phyloP scores from a whole-genome alignment of 2,113 vertebrate genomes.

The Tragelaphus strepsiceros region DNA sequence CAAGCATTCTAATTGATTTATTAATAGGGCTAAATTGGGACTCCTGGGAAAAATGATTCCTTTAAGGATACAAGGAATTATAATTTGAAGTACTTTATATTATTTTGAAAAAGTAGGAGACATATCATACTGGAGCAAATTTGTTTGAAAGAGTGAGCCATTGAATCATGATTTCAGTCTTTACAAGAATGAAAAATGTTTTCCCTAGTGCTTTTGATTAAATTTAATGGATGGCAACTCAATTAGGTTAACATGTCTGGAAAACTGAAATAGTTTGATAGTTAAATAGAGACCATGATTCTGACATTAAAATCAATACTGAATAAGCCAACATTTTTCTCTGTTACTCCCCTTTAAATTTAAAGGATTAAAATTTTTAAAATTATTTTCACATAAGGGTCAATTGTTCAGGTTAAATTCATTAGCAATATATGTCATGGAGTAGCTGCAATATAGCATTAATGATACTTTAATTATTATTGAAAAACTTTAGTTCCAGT shows the following conservation, averaged over 20 bases:
- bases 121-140: neutral
- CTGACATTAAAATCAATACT: conserved; percentile 58
- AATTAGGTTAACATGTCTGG: conserved; percentile 45
- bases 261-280: conserved; percentile 51
- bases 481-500: neutral
- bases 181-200: conserved; percentile 32
- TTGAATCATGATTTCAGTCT: conserved; percentile 18
- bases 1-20: conserved; percentile 19
- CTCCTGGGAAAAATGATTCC: neutral
- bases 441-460: neutral
- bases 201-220: conserved; percentile 33
- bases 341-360: conserved; percentile 30
- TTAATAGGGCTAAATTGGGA: conserved; percentile 18
- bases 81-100: conserved; percentile 3
- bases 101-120: neutral
- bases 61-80: conserved; percentile 36
- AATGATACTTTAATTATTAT: neutral
- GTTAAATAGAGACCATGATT: conserved; percentile 21
- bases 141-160: neutral
- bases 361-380: conserved; percentile 26
- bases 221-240: conserved; percentile 42
- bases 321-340: conserved; percentile 39
- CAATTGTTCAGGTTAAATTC: conserved; percentile 39
- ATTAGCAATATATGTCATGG: neutral
- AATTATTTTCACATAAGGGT: conserved; percentile 37